Conservation (phyloP, 2,113 vertebrate genomes). For the Siniperca chuatsi region DNA sequence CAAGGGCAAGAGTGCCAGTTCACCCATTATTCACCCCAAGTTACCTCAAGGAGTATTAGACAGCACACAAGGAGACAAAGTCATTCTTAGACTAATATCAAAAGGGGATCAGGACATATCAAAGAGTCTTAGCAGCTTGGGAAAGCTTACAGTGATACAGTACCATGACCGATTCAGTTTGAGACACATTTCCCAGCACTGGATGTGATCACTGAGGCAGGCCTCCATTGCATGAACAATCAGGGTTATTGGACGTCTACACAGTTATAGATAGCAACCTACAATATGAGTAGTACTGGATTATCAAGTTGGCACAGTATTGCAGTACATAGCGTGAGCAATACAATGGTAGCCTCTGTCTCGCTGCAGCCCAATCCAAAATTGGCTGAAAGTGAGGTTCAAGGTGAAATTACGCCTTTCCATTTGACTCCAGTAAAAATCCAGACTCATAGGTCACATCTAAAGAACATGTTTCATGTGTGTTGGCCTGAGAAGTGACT, state of each 20-base stretch:
- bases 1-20: background rate
- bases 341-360: conserved; percentile 44
- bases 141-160: conserved; percentile 10
- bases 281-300: conserved; percentile 1
- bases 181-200: conserved; percentile 35
- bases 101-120: conserved; percentile 54
- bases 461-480: background rate
- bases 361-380: background rate
- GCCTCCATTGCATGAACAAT: conserved; percentile 1
- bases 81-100: conserved; percentile 39
- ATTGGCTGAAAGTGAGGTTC: conserved; percentile 4
- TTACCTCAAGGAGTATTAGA: conserved; percentile 6
- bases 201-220: background rate
- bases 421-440: conserved; percentile 22
- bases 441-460: conserved; percentile 6
- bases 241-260: background rate
- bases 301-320: conserved; percentile 45
- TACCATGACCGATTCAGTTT: background rate
- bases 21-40: background rate
- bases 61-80: conserved; percentile 14
- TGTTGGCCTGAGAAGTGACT: conserved; percentile 8
- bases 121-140: conserved; percentile 29
- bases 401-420: conserved; percentile 27
- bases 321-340: conserved; percentile 9
- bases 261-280: conserved; percentile 1